Percentiles rank a stretch among this genome's conserved stretches.
These are phyloP conservation scores for Argya squamiceps DNA, from an alignment of 2,797 vertebrate genomes.

Conservation along the genomic window DNA sequence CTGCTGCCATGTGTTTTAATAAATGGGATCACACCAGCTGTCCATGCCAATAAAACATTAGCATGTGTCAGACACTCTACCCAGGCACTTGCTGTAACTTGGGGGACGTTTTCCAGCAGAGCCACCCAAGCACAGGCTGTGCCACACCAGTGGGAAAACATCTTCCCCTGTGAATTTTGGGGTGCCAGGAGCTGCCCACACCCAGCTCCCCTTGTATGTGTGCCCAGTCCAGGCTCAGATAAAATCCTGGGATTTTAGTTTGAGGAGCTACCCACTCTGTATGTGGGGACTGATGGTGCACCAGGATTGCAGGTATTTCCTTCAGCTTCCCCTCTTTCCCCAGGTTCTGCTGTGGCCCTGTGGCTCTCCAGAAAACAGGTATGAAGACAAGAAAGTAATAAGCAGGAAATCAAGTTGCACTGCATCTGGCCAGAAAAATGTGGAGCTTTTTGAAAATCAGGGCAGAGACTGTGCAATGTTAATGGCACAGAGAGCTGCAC, in stretches of 20 bases:
- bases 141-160: background rate
- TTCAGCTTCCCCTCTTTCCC: background rate
- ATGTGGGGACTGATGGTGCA: background rate
- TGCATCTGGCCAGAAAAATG: background rate
- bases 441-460: background rate
- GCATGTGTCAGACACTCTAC: background rate
- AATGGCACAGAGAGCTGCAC: fast-evolving
- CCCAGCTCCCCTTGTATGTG: fast-evolving
- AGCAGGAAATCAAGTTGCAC: background rate
- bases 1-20: slow-evolving; percentile 45
- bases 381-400: background rate
- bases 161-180: background rate
- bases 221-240: background rate
- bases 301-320: background rate
- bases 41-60: background rate
- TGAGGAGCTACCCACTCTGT: fast-evolving
- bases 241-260: background rate
- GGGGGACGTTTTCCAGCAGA: background rate
- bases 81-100: background rate
- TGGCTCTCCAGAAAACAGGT: background rate
- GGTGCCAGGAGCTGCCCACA: background rate
- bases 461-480: background rate
- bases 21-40: slow-evolving; percentile 40
- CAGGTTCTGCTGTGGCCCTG: background rate
- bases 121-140: background rate